A percentile compares a stretch with the other conserved stretches of the same genome.
phyloP scores from a whole-genome alignment of 2,888 invertebrate species.

The Ecdyonurus torrentis region DNA sequence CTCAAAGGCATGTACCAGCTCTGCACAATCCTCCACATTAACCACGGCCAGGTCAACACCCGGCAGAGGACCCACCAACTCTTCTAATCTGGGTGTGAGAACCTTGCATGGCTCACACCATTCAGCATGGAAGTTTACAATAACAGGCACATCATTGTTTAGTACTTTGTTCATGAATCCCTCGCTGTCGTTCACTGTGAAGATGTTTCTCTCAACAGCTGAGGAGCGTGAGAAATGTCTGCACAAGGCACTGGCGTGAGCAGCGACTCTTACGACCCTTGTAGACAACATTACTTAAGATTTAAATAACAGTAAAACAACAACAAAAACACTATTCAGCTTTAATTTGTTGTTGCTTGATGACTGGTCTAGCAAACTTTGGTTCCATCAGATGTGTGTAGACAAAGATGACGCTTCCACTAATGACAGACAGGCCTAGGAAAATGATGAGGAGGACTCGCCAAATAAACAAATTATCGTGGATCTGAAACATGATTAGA shows the following conservation, averaged over 20 bases:
- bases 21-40: conserved; percentile 66
- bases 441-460: conserved; percentile 29
- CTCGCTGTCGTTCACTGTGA: conserved; percentile 14
- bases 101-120: conserved; percentile 86
- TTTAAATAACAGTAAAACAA: neutral
- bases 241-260: neutral
- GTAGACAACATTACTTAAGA: neutral
- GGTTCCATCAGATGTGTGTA: conserved; percentile 32
- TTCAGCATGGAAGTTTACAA: conserved; percentile 80
- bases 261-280: no score
- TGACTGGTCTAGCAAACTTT: conserved; percentile 28
- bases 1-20: conserved; percentile 57
- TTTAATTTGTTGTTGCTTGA: conserved; percentile 17
- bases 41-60: conserved; percentile 64
- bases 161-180: conserved; percentile 34
- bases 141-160: conserved; percentile 70
- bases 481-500: conserved; percentile 35
- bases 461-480: conserved; percentile 35
- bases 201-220: neutral
- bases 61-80: conserved; percentile 51
- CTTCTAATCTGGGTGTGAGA: conserved; percentile 64
- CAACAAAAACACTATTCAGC: conserved; percentile 6
- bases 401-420: conserved; percentile 30
- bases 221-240: neutral
- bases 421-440: conserved; percentile 27